These are phyloP conservation scores for Rhabdornis inornatus DNA, from an alignment of 2,113 vertebrate genomes.

Conservation along the genomic window DNA sequence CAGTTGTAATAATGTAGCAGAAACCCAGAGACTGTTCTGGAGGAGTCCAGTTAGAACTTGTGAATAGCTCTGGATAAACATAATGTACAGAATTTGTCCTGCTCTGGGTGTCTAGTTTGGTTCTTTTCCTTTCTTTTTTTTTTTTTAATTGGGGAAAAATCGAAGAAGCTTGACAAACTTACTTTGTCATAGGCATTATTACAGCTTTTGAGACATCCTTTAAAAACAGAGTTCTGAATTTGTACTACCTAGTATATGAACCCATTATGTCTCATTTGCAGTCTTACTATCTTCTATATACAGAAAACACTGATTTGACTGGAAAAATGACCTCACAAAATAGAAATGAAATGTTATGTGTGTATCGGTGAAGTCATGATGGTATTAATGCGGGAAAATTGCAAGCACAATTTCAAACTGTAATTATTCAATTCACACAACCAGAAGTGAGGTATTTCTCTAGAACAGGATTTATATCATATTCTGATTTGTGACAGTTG, in stretches of 20 bases:
- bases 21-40: neutral
- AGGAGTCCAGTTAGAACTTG: neutral
- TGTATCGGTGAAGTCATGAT: neutral
- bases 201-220: neutral
- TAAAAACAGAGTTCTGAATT: neutral
- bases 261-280: neutral
- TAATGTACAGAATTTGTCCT: neutral
- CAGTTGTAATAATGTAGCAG: neutral
- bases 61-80: neutral
- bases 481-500: neutral
- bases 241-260: neutral
- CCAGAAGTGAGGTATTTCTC: neutral
- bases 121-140: neutral
- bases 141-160: neutral
- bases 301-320: neutral
- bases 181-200: neutral
- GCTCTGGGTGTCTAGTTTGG: neutral
- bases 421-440: neutral
- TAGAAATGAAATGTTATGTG: neutral
- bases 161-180: neutral
- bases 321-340: neutral
- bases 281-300: neutral
- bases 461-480: neutral
- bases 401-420: neutral
- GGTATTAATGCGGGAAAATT: neutral